phyloP scores from a whole-genome alignment of 2,113 vertebrate species.

The Pontoporia blainvillei region DNA sequence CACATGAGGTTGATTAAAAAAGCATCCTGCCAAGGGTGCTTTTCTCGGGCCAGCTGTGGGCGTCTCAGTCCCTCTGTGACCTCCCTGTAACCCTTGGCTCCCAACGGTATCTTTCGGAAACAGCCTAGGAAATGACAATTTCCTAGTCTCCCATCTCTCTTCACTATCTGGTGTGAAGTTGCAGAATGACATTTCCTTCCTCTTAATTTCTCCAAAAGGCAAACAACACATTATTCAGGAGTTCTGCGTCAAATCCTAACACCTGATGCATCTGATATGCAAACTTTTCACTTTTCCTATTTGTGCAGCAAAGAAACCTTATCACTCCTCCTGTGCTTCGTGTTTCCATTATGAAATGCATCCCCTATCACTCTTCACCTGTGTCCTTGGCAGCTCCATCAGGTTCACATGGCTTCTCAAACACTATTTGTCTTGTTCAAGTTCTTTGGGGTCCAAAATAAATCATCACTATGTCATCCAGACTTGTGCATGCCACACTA shows the following conservation, averaged over 20 bases:
- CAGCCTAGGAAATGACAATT: conserved; percentile 76
- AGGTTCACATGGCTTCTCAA: conserved; percentile 51
- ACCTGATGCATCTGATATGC: conserved; percentile 73
- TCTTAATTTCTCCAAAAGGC: conserved; percentile 73
- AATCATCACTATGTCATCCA: conserved; percentile 50
- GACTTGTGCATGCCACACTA: conserved; percentile 45
- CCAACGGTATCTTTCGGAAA: conserved; percentile 80
- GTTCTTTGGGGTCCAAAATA: conserved; percentile 72
- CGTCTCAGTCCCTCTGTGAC: conserved; percentile 33
- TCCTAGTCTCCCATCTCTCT: conserved; percentile 70
- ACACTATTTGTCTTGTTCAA: conserved; percentile 73
- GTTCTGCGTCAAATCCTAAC: conserved; percentile 71
- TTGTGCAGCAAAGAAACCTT: conserved; percentile 70
- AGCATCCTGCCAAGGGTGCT: background rate
- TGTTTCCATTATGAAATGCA: conserved; percentile 63
- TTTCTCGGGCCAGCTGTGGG: conserved; percentile 27
- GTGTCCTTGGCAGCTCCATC: conserved; percentile 69
- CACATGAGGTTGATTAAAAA: background rate
- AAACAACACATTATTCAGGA: conserved; percentile 73
- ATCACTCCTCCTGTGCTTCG: conserved; percentile 49
- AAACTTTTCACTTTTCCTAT: conserved; percentile 69
- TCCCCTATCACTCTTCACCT: conserved; percentile 70
- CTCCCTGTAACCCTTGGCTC: conserved; percentile 1
- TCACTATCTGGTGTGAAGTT: conserved; percentile 57
- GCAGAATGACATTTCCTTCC: conserved; percentile 82